Base-by-base conservation (phyloP, 2,888 invertebrate species). In the Harpagoxenus sublaevis region DNA sequence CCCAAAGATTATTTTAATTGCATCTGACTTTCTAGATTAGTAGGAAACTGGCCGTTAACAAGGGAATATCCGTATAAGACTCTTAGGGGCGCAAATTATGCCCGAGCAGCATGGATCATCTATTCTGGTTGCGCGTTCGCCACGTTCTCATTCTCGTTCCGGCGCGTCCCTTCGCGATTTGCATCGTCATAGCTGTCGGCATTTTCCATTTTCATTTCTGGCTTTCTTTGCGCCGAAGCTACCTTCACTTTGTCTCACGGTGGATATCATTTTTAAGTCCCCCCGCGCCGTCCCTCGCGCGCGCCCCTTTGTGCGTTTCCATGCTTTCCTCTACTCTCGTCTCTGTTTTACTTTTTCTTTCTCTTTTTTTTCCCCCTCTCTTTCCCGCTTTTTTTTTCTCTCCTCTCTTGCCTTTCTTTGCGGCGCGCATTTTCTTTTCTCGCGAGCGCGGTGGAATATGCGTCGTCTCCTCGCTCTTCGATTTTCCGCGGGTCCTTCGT, bases 131-230 rank as follows among this genome's bases (percentile, higher is more conserved):
- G 71, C 15, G 57, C 60, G 39, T 48, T 71, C 39, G 39, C 79
- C 23, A 71, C 42, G 68, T 48, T 60, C 71, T 78, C 68, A 78
- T 78, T 68, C 55, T 68, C 55, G 48, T 68, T 68, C 45, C 60
- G 48, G 39, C 57, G 39, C 57, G 45, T 79, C 71, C 42, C 71
- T 35, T 48, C 71, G 79, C 79, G 79, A 79, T 79, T 79, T 79
- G 60, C 79, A 79, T 79, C 60, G 71, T 39, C 71, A 71, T 79
- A 79, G 79, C 71, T 79, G 79, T 71, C 71, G 71, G 79, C 79
- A 79, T 79, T 79, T 79, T 79, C 79, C 79, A 79, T 79, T 79
- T 79, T 79, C 79, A 79, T 79, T 71, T 79, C 71, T 79, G 79
- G 71, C 71, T 79, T 79, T 79, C 79, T 71, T 71, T 79, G 79